phyloP scores from a whole-genome alignment of 2,888 invertebrate genomes.

The Acronicta psi region DNA sequence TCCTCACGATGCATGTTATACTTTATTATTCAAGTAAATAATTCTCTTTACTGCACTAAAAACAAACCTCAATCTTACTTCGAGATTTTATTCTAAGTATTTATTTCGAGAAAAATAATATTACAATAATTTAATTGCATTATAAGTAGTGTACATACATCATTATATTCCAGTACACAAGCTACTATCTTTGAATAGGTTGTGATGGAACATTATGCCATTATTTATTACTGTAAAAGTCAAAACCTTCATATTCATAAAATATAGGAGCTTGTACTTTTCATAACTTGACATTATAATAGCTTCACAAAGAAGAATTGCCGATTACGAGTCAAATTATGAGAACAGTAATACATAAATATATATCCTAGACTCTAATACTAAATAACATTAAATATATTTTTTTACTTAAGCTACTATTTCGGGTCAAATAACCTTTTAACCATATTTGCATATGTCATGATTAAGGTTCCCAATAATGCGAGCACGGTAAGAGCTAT shows the following conservation, averaged over 20 bases:
- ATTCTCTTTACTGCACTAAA: neutral
- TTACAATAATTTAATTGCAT: neutral
- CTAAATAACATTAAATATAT: too few species aligned
- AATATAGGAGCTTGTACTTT: conserved; percentile 49
- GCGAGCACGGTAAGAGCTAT: conserved; percentile 65
- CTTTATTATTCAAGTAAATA: too few species aligned
- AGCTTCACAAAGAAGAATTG: neutral
- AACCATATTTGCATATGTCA: conserved; percentile 50
- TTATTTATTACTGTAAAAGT: conserved; percentile 11
- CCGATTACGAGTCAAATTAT: neutral
- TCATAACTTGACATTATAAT: neutral
- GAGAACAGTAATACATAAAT: neutral
- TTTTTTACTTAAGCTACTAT: conserved; percentile 2
- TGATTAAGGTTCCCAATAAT: conserved; percentile 63
- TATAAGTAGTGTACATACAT: neutral
- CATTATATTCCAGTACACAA: conserved; percentile 28
- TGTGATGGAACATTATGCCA: conserved; percentile 17
- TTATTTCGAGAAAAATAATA: neutral
- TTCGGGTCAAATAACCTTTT: conserved; percentile 23
- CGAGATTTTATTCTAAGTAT: too few species aligned
- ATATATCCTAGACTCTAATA: neutral
- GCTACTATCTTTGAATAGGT: conserved; percentile 24
- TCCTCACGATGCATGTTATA: too few species aligned
- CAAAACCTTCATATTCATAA: conserved; percentile 50
- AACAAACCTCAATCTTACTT: conserved; percentile 18